These are phyloP conservation scores for Drosophila merina DNA, from an alignment of 2,888 invertebrate species.

Conservation along the genomic window DNA sequence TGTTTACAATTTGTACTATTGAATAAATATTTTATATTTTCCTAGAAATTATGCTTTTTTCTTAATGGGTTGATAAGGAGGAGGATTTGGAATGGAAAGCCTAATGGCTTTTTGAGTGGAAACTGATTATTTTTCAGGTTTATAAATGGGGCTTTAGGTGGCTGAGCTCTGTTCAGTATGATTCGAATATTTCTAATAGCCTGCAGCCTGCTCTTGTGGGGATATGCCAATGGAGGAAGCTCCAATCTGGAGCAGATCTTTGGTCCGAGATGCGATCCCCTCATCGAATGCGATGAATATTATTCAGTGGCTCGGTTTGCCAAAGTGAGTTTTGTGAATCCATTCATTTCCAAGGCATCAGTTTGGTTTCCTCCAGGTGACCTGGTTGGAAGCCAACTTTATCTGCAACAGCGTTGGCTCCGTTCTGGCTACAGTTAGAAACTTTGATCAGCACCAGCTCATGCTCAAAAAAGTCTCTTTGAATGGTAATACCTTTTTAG, in stretches of 20 bases:
- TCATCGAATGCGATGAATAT: constrained; percentile 25
- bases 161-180: constrained; percentile 42
- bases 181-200: constrained; percentile 37
- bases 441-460: constrained; percentile 31
- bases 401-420: constrained; percentile 49
- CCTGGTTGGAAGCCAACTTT: constrained; percentile 54
- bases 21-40: constrained; percentile 74
- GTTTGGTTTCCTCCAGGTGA: constrained; percentile 31
- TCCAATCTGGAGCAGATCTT: neutral
- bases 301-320: constrained; percentile 41
- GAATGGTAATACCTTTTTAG: constrained; percentile 24
- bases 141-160: constrained; percentile 40
- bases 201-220: constrained; percentile 25
- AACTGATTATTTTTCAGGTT: constrained; percentile 26
- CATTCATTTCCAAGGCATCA: too few relatives aligned
- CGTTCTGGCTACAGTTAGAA: constrained; percentile 53
- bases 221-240: neutral
- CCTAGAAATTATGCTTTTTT: constrained; percentile 51
- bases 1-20: constrained; percentile 61
- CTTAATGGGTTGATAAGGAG: neutral
- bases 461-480: constrained; percentile 33
- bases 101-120: constrained; percentile 59
- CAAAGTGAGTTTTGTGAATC: constrained; percentile 30
- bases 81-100: neutral
- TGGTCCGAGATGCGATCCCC: constrained; percentile 2